Base-by-base conservation (phyloP, 2,113 vertebrate genomes). In the Neogobius melanostomus region DNA sequence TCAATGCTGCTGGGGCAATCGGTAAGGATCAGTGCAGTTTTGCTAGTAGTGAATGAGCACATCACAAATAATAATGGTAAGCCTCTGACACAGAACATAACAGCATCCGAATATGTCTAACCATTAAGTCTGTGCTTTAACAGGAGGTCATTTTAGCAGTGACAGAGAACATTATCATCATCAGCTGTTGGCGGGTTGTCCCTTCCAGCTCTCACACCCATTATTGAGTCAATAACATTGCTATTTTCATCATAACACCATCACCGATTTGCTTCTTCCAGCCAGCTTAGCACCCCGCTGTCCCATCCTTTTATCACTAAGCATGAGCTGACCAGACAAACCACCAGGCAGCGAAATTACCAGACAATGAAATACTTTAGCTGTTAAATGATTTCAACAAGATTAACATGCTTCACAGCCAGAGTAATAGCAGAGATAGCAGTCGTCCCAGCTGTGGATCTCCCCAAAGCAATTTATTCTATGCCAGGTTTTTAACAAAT, bases 391-490 rank as follows among this genome's bases (percentile, higher is more conserved):
- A 52, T 56, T 44, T 21, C 15, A 47, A 51, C 63, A 68, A 83
- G 79, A 79, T 14, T 69, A 87, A 83, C 82, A 82, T 74, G 65
- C 72, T 71, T 74, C 64, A 65, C 53, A 77, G 59, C 68, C 80
- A 64, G 66, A 82, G 15, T 69, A 73, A 60, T 77, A 89, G 85
- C 80, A 74, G 87, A 85, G 86, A 87, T 73, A 84, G 82, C 84
- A 79, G 82, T 81, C 83, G 71, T 81, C 80, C 78, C 75, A 79
- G 84, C 84, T 88, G 83, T 51, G 72, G 72, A 14, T 67, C 77
- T 81, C 84, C 83, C 83, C 69, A 82, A 88, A 79, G 46, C 85
- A 89, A 88, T 89, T 87, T 86, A 82, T 82, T 76, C 66, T 46
- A 69, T 72, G 89, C 69, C 76, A 74, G 71, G 66, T 60, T 72